Percentiles rank a stretch among this genome's conserved stretches.
phyloP scores from a whole-genome alignment of 2,888 invertebrate genomes.

The Hydrotaea cyrtoneurina region DNA sequence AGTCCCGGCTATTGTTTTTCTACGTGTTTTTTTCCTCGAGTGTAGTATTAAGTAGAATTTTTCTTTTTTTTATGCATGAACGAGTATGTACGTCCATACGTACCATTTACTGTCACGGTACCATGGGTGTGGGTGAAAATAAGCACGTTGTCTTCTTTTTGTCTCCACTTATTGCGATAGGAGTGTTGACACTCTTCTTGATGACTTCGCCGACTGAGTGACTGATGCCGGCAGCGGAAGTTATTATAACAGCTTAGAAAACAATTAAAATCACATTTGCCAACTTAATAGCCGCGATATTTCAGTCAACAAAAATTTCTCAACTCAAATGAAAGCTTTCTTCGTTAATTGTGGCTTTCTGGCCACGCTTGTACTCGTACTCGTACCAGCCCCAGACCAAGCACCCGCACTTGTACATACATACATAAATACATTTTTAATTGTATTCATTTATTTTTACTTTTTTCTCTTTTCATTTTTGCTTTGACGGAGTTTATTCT shows the following conservation, averaged over 20 bases:
- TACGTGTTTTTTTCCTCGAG: background rate
- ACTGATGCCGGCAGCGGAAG: slow-evolving; percentile 50
- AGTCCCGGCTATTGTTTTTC: no score
- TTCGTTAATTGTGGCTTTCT: slow-evolving; percentile 42
- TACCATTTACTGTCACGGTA: background rate
- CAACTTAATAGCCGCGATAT: slow-evolving; percentile 47
- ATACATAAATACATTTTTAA: slow-evolving; percentile 13
- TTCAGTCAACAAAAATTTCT: slow-evolving; percentile 34
- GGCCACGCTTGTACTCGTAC: background rate
- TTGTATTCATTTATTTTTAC: background rate
- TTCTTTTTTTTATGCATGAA: no score
- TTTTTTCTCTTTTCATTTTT: background rate
- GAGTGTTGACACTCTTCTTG: slow-evolving; percentile 31
- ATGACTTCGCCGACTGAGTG: background rate
- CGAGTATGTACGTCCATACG: no score
- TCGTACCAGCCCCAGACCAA: background rate
- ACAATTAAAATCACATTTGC: slow-evolving; percentile 68
- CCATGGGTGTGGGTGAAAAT: slow-evolving; percentile 34
- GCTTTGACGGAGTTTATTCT: background rate
- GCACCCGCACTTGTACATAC: background rate
- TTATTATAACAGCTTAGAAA: slow-evolving; percentile 64
- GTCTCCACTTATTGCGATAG: background rate
- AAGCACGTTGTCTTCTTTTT: slow-evolving; percentile 3
- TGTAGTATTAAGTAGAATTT: background rate
- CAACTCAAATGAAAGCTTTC: slow-evolving; percentile 38